Base-by-base conservation (phyloP, 2,888 invertebrate genomes). In the Dicyrtoma fusca region DNA sequence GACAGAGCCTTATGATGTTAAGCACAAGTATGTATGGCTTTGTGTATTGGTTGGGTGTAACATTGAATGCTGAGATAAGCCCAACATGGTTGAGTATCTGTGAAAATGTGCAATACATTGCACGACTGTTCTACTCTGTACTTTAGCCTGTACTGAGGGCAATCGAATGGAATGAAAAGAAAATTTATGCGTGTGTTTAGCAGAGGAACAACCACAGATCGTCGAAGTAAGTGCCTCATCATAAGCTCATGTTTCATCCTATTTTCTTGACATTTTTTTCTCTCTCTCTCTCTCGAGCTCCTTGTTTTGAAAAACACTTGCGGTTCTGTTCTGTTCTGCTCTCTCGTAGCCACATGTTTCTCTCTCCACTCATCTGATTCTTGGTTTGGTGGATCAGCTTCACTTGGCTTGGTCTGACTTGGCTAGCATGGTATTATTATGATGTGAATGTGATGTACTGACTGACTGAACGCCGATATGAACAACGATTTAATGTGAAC, bases 261-360 rank as follows among this genome's bases (percentile, higher is more conserved):
- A 65, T 65, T 65, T 61, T 51, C 65, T 65, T 51, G 51, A 65
- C 51, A 65, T 51, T 65, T 65, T 44, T 61, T 61, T 26, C 42
- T 42, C n/a, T n/a, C n/a, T 13, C 61, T 61, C 34, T 34, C 34
- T 34, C 34, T 55, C 53, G 17, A 21, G 47, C 62, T 62, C 62
- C 63, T 63, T 47, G 63, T 63, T 44, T 63, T 63, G 63, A 63
- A 63, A 63, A 63, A 63, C 45, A 63, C 26, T 63, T 63, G 63
- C 45, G 63, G 63, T 63, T 63, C 45, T 19, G 34, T 8, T 34
- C 34, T 34, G 34, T 34, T 34, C 34, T 34, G 4, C 8, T 34
- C 34, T 34, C 34, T 34, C 63, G 45, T 63, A 45, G 63, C 63
- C 63, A 63, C 63, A 63, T 63, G 63, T 63, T 63, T 42, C 42